Evolutionary conservation across 2,888 invertebrate genomes (phyloP).

Genomic region (Ochropleura leucogaster): DNA sequence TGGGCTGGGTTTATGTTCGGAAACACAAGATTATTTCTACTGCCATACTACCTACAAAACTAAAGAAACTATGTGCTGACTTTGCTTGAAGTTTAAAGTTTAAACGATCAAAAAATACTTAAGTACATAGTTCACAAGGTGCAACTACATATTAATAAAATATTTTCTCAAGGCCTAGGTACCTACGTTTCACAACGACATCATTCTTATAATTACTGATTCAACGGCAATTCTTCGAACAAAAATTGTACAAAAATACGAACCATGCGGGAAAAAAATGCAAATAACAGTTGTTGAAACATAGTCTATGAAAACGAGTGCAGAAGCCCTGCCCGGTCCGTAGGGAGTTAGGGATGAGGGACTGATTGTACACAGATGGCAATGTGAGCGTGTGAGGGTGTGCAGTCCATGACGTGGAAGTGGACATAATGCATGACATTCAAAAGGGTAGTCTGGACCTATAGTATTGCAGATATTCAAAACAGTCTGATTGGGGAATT

Average conservation of each 20-base stretch:
- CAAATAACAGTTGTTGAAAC: conserved; percentile 29
- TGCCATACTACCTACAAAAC: too few relatives aligned
- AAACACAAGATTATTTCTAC: background rate
- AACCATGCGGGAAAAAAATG: conserved; percentile 27
- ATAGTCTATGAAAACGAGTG: conserved; percentile 2
- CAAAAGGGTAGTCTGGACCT: conserved; percentile 1
- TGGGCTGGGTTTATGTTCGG: conserved; percentile 8
- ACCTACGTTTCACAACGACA: too few relatives aligned
- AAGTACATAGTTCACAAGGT: too few relatives aligned
- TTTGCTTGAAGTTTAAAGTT: too few relatives aligned
- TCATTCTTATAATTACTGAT: too few relatives aligned
- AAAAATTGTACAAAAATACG: background rate
- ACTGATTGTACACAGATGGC: conserved; percentile 24
- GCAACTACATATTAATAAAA: too few relatives aligned
- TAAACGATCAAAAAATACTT: too few relatives aligned
- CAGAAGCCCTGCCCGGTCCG: background rate
- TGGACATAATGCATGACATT: conserved; percentile 14
- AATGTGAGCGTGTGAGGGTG: conserved; percentile 26
- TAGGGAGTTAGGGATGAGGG: conserved; percentile 31
- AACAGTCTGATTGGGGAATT: background rate
- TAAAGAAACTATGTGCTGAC: too few relatives aligned
- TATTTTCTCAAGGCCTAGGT: too few relatives aligned
- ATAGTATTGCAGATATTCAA: conserved; percentile 10
- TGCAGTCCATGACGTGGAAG: conserved; percentile 1
- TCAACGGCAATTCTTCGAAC: too few relatives aligned